Base-by-base conservation (phyloP, 2,888 invertebrate species). In the Limnephilus marmoratus region DNA sequence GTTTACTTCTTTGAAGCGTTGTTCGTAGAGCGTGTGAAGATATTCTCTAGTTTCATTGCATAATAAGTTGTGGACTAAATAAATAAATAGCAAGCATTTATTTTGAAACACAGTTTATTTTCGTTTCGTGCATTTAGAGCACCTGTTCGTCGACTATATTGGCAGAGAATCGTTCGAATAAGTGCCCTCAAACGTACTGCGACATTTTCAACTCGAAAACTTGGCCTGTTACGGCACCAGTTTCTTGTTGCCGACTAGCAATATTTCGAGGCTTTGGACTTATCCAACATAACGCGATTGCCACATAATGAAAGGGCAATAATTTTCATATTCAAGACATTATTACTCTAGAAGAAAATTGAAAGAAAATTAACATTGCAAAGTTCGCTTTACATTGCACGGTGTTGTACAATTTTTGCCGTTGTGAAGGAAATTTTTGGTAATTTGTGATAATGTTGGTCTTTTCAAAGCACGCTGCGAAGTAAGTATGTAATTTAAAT, bases 191-290 rank as follows among this genome's bases (percentile, higher is more conserved):
- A 68, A 81, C 15, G 90, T 81, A 90, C 81, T 90, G 83, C 90
- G 90, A 90, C 83, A 90, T 90, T 90, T 90, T 90, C 90, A 49
- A 82, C 82, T 90, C 81, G 49, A 49, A 83, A 90, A 90, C 83
- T 83, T 90, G 45, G 83, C 24, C 24, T 34, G 90, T 90, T 81
- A 41, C 45, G 29, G 37, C 90, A 83, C 81, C 53, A 49, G 45
- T 15, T 83, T 49, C 83, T 49, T 90, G 53, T 87, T 87, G 87
- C 68, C 68, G 49, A 45, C 29, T 81, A n/a, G 81, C n/a, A 41
- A 90, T 90, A 80, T 41, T 53, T 31, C 18, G 12, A 83, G 24
- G 18, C 37, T 83, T 7, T 37, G 68, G 68, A 68, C 68, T 68
- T 68, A 68, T 68, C n/a, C 68, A 68, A n/a, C 68, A 68, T 29